phyloP scores from a whole-genome alignment of 2,113 vertebrate species.

The Alces alces region DNA sequence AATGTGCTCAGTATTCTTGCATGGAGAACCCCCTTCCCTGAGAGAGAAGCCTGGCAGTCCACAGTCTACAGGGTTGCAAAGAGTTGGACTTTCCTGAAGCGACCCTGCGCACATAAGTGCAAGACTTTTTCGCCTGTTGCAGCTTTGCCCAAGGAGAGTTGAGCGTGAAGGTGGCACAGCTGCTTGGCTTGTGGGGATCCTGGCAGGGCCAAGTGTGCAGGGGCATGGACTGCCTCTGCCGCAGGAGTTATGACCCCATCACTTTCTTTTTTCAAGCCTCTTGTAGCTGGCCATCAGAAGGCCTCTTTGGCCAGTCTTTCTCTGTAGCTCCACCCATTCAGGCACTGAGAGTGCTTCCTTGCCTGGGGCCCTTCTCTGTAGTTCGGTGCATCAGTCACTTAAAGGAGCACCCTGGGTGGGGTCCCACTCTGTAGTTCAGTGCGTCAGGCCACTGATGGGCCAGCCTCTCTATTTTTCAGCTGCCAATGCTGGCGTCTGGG shows the following conservation, averaged over 20 bases:
- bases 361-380: background rate
- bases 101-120: background rate
- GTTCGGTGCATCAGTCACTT: background rate
- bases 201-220: background rate
- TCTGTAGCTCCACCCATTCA: background rate
- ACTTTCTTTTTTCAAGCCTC: background rate
- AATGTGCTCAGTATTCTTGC: background rate
- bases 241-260: background rate
- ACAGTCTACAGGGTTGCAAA: background rate
- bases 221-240: background rate
- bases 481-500: accelerated
- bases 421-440: background rate
- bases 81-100: background rate
- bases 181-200: background rate
- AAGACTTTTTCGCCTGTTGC: background rate
- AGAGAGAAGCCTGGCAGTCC: background rate
- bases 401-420: background rate
- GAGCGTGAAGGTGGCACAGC: accelerated
- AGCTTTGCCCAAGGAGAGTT: background rate
- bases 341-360: background rate
- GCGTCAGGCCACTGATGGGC: background rate
- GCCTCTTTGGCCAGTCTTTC: background rate
- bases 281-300: background rate
- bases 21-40: background rate
- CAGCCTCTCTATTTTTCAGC: background rate